Percentiles rank a stretch among this genome's conserved stretches.
Conservation (phyloP, 2,888 invertebrate genomes). For the Psylliodes chrysocephalus region DNA sequence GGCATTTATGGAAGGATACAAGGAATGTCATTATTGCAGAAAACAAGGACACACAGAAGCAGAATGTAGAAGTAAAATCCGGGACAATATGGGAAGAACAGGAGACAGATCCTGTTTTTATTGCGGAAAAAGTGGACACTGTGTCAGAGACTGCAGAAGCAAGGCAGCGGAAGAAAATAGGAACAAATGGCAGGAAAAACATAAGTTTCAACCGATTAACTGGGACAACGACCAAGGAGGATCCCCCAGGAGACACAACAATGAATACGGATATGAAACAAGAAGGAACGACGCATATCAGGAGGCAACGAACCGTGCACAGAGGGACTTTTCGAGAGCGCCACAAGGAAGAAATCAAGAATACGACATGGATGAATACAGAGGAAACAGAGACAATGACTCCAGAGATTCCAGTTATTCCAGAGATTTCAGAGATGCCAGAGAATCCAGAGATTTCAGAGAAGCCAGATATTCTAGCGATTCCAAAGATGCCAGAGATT, state of each 20-base stretch:
- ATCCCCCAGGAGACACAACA: background rate
- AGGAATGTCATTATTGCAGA: background rate
- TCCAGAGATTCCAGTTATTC: too few relatives aligned
- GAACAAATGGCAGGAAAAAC: background rate
- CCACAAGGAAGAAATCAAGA: too few relatives aligned
- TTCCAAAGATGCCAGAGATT: too few relatives aligned
- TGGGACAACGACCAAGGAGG: too few relatives aligned
- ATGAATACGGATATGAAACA: background rate
- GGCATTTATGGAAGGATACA: background rate
- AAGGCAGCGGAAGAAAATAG: background rate
- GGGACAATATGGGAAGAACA: background rate
- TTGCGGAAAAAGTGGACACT: slow-evolving; percentile 4
- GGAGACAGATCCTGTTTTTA: background rate
- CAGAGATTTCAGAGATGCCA: too few relatives aligned
- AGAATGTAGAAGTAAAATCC: slow-evolving; percentile 1
- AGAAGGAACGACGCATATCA: background rate
- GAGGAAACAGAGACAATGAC: too few relatives aligned
- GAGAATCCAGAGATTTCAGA: too few relatives aligned
- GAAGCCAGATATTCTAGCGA: too few relatives aligned
- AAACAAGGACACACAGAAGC: slow-evolving; percentile 1
- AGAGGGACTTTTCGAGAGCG: too few relatives aligned
- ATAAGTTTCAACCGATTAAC: background rate
- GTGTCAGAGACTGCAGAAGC: background rate
- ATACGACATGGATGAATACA: too few relatives aligned
- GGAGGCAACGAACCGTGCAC: too few relatives aligned